Percentiles rank a stretch among this genome's conserved stretches.
Evolutionary conservation across 1,140 invertebrate species (phyloP).

Genomic region (Rhopalosiphum padi): DNA sequence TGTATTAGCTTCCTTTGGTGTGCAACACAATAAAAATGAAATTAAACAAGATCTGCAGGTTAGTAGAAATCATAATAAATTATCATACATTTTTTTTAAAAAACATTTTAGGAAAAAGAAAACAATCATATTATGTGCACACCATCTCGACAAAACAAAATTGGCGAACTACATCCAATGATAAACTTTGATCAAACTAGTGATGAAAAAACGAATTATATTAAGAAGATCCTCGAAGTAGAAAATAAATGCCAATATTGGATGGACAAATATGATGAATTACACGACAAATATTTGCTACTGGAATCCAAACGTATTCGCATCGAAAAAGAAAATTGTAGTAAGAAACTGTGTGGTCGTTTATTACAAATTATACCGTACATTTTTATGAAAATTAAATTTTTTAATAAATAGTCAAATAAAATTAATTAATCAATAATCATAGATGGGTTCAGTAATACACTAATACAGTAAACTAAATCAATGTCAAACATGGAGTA

Average conservation of each 20-base stretch:
- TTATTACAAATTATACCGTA: not conserved
- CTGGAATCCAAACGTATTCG: slow-evolving; percentile 15
- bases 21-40: not conserved
- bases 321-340: slow-evolving; percentile 40
- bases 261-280: slow-evolving; percentile 30
- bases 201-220: not conserved
- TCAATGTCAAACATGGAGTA: too few relatives aligned
- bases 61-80: not conserved
- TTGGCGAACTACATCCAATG: not conserved
- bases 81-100: not conserved
- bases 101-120: not conserved
- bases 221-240: not conserved
- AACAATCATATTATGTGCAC: too few relatives aligned
- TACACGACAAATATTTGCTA: not conserved
- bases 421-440: too few relatives aligned
- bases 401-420: too few relatives aligned
- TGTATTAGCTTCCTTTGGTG: not conserved
- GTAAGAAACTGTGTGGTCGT: not conserved
- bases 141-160: not conserved
- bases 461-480: too few relatives aligned
- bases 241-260: slow-evolving; percentile 47
- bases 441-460: too few relatives aligned
- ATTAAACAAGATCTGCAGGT: not conserved
- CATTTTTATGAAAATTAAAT: too few relatives aligned
- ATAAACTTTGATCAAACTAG: not conserved